phyloP scores from a whole-genome alignment of 1,140 invertebrate genomes.

The Anastatus disparis region DNA sequence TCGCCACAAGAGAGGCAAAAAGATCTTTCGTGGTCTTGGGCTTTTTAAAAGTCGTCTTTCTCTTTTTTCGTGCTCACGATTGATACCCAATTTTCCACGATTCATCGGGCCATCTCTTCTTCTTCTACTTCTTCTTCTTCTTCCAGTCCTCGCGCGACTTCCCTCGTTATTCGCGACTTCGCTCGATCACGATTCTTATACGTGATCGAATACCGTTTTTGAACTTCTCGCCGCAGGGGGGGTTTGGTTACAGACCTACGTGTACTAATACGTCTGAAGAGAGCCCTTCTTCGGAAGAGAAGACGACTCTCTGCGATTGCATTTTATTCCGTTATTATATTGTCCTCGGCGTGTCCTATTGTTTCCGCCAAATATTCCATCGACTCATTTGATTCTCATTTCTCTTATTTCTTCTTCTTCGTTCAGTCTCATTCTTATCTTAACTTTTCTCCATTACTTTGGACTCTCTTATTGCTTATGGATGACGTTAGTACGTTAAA shows the following conservation, averaged over 20 bases:
- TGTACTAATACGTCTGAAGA: neutral
- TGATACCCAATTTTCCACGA: conserved; percentile 22
- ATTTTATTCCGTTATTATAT: neutral
- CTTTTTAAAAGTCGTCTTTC: too few species aligned
- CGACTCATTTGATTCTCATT: neutral
- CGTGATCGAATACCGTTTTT: conserved; percentile 27
- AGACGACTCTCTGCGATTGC: too few species aligned
- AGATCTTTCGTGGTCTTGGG: too few species aligned
- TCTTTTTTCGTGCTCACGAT: too few species aligned
- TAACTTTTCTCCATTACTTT: too few species aligned
- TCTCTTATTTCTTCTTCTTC: neutral
- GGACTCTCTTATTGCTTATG: neutral
- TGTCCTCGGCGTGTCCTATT: neutral
- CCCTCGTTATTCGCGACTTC: neutral
- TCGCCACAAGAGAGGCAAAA: too few species aligned
- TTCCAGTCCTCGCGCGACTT: neutral
- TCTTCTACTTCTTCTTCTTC: neutral
- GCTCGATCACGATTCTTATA: conserved; percentile 5
- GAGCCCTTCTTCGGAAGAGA: too few species aligned
- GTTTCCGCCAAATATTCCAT: conserved; percentile 7
- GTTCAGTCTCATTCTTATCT: too few species aligned
- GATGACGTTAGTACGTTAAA: neutral
- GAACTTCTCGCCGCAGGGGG: neutral
- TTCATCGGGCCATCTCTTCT: neutral
- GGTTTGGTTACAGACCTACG: neutral